A percentile compares a stretch with the other conserved stretches of the same genome.
These are phyloP conservation scores for Polietes domitor DNA, from an alignment of 2,888 invertebrate genomes.

Conservation along the genomic window DNA sequence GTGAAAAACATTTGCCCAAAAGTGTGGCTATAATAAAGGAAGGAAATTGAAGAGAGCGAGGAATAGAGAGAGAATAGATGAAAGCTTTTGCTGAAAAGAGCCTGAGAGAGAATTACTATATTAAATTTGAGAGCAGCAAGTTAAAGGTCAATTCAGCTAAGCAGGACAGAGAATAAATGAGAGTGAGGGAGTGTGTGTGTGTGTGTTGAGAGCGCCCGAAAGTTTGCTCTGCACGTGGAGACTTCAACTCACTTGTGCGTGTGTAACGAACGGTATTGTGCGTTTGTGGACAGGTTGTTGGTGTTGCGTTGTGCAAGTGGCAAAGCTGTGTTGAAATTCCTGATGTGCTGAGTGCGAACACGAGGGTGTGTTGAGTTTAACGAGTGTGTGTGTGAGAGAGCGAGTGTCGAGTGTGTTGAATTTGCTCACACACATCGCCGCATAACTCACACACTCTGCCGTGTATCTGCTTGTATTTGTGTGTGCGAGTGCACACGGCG, in stretches of 20 bases:
- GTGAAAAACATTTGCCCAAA: conserved; percentile 9
- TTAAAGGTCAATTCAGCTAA: too few species aligned
- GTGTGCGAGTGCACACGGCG: neutral
- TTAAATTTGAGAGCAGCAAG: too few species aligned
- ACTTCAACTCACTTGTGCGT: conserved; percentile 38
- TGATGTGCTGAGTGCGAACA: conserved; percentile 35
- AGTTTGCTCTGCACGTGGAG: conserved; percentile 22
- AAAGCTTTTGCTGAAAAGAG: too few species aligned
- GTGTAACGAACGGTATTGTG: neutral
- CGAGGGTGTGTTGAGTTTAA: conserved; percentile 59
- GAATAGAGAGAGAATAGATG: conserved; percentile 4
- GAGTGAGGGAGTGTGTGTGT: neutral
- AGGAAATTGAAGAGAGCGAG: conserved; percentile 2
- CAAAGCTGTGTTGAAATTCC: conserved; percentile 46
- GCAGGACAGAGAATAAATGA: too few species aligned
- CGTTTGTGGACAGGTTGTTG: neutral
- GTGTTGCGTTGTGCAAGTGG: neutral
- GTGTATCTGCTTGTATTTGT: neutral
- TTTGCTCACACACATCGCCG: neutral
- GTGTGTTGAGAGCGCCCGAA: conserved; percentile 1
- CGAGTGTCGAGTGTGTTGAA: too few species aligned
- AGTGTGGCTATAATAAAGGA: neutral
- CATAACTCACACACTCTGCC: neutral
- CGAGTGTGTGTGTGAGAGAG: too few species aligned
- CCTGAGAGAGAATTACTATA: too few species aligned